Conservation (phyloP, 1,140 invertebrate species). For the Phocides pigmalion region DNA sequence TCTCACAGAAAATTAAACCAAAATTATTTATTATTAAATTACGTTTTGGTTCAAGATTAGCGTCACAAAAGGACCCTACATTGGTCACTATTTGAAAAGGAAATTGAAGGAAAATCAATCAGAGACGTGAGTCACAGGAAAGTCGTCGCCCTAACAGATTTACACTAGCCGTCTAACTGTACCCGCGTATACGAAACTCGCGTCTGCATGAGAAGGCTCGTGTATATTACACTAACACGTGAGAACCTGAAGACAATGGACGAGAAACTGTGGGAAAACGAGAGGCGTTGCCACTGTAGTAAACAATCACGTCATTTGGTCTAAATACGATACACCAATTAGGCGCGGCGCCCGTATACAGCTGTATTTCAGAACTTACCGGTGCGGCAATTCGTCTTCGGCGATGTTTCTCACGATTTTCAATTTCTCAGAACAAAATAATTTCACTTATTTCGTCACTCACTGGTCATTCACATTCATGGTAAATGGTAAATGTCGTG, state of each 20-base stretch:
- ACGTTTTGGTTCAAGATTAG: background rate
- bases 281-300: slow-evolving; percentile 83
- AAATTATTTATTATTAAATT: background rate
- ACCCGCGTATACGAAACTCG: slow-evolving; percentile 15
- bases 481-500: slow-evolving; percentile 3
- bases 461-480: slow-evolving; percentile 16
- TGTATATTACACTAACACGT: slow-evolving; percentile 56
- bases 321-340: slow-evolving; percentile 57
- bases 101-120: slow-evolving; percentile 50
- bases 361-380: slow-evolving; percentile 55
- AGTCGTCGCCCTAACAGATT: slow-evolving; percentile 31
- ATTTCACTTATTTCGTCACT: slow-evolving; percentile 61
- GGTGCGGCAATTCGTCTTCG: slow-evolving; percentile 37
- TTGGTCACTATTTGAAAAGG: background rate
- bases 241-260: slow-evolving; percentile 72
- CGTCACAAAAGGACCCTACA: background rate
- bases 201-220: slow-evolving; percentile 33
- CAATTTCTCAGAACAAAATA: slow-evolving; percentile 45
- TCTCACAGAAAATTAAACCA: background rate
- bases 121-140: slow-evolving; percentile 46
- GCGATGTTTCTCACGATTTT: slow-evolving; percentile 39
- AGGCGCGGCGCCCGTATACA: slow-evolving; percentile 39
- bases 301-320: slow-evolving; percentile 82
- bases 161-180: slow-evolving; percentile 36
- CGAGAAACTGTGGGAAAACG: slow-evolving; percentile 77